Base-by-base conservation (phyloP, 2,797 vertebrate genomes). In the Lateolabrax maculatus region DNA sequence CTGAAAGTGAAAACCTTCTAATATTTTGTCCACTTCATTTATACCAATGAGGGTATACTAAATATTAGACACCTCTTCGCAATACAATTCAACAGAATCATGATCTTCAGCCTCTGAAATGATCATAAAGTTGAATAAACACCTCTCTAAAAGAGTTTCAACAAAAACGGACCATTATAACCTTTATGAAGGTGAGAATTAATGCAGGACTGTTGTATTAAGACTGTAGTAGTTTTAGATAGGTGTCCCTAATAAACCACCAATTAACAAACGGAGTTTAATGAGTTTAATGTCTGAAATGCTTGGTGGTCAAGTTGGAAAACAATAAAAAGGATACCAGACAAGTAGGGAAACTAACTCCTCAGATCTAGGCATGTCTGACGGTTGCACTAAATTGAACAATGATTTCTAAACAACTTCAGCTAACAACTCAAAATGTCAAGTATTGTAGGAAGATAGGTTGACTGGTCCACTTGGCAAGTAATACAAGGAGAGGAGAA, bases 391-490 rank as follows among this genome's bases (percentile, higher is more conserved):
- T 23, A n/a, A 23, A 46, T 21, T 57, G 21, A 13, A 43, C 29
- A 37, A 27, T 27, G n/a, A 5, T 34, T 65, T 52, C 12, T 41
- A 36, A 48, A 57, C 43, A 41, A 56, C 5, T 62, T 31, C 25
- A 44, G 36, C 37, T 27, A 37, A 61, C 25, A 61, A 9, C 11
- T 29, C 25, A 31, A 63, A 43, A 63, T 31, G 27, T 46, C 19
- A 46, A 31, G 41, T 44, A 37, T 16, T 34, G 29, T 5, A 63
- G 49, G 36, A 29, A 48, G 23, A 48, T 37, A 29, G 36, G n/a
- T 12, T 36, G 18, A 34, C 64, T 52, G 53, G 52, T 61, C 81
- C 2, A 70, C 56, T 75, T 71, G 62, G 61, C 55, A 19, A 25
- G 61, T 34, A 56, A 44, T 25, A 23, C 21, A 55, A 51, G 21